A percentile compares a stretch with the other conserved stretches of the same genome.
Conservation (phyloP, 2,888 invertebrate genomes). For the Watsonalla binaria region DNA sequence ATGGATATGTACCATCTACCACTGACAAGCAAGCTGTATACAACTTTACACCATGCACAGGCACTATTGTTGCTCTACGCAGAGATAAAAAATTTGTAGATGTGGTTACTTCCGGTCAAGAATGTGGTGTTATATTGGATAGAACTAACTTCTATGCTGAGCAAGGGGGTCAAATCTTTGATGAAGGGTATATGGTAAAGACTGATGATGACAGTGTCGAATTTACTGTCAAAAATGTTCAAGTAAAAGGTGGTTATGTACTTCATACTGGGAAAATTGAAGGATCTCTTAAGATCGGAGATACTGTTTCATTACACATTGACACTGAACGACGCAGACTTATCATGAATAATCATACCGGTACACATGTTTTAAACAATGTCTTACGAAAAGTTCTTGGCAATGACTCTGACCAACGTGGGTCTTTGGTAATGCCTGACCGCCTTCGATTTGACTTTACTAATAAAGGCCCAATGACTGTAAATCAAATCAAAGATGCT, state of each 20-base stretch:
- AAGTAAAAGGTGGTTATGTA: constrained; percentile 97
- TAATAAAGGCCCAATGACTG: constrained; percentile 94
- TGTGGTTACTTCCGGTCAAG: constrained; percentile 88
- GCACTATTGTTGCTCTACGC: constrained; percentile 89
- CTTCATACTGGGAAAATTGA: constrained; percentile 95
- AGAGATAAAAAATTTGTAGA: constrained; percentile 91
- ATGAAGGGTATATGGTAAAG: constrained; percentile 95
- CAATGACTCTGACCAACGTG: constrained; percentile 95
- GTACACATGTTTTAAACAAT: constrained; percentile 97
- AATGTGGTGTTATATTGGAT: constrained; percentile 95
- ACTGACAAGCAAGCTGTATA: constrained; percentile 85
- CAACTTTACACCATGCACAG: constrained; percentile 84
- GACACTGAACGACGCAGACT: constrained; percentile 91
- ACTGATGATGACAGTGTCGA: constrained; percentile 90
- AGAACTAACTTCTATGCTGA: constrained; percentile 98
- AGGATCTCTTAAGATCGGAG: constrained; percentile 90
- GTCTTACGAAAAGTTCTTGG: constrained; percentile 94
- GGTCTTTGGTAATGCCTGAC: constrained; percentile 98
- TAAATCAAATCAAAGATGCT: constrained; percentile 90
- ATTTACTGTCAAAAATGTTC: constrained; percentile 94
- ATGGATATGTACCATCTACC: constrained; percentile 86
- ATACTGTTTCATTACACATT: constrained; percentile 88
- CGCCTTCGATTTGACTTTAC: constrained; percentile 98
- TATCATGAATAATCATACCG: constrained; percentile 99
- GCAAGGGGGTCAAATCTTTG: constrained; percentile 98